Evolutionary conservation across 2,888 invertebrate genomes (phyloP).

Genomic region (Melitaea athalia): DNA sequence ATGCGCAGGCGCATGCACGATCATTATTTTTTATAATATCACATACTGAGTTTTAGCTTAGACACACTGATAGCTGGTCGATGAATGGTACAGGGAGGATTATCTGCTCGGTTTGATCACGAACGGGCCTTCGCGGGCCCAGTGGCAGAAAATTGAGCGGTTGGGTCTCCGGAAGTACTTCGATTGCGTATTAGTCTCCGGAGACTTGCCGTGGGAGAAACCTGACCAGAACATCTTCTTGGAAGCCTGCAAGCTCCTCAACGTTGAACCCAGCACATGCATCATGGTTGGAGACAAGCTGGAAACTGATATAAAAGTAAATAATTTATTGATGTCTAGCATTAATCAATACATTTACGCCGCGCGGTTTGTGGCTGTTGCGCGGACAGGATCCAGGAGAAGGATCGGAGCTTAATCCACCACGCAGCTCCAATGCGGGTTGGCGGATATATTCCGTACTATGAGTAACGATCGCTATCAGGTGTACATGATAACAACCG

Average conservation of each 20-base stretch:
- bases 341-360: too few relatives aligned
- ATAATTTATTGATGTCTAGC: background rate
- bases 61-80: conserved; percentile 60
- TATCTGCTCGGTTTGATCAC: conserved; percentile 91
- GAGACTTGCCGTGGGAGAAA: conserved; percentile 93
- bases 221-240: conserved; percentile 91
- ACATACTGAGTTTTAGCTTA: conserved; percentile 76
- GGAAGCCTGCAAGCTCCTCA: conserved; percentile 89
- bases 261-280: conserved; percentile 88
- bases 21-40: conserved; percentile 51
- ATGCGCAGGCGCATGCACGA: conserved; percentile 9
- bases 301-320: conserved; percentile 91
- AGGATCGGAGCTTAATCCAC: too few relatives aligned
- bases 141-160: conserved; percentile 93
- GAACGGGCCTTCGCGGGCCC: conserved; percentile 92
- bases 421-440: too few relatives aligned
- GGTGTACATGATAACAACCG: too few relatives aligned
- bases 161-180: conserved; percentile 87
- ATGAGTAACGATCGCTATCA: too few relatives aligned
- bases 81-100: conserved; percentile 83
- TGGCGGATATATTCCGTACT: too few relatives aligned
- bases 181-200: conserved; percentile 90
- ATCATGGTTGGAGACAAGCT: conserved; percentile 94
- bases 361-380: too few relatives aligned
- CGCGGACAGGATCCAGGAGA: too few relatives aligned